Conservation (phyloP, 2,113 vertebrate genomes). For the Austrofundulus limnaeus region DNA sequence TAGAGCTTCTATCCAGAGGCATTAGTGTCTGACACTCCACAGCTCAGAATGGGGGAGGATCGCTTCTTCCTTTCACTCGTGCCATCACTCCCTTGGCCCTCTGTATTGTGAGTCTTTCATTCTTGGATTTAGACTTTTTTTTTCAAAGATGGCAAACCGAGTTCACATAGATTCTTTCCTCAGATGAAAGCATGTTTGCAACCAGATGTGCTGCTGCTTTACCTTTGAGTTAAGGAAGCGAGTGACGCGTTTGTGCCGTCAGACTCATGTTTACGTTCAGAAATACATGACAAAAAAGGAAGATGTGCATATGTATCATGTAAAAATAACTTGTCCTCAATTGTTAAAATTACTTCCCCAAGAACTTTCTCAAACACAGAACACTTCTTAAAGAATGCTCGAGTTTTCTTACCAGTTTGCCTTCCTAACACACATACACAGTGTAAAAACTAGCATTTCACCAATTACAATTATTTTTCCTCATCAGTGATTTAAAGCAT, state of each 20-base stretch:
- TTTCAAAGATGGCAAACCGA: constrained; percentile 47
- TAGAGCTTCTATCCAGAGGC: constrained; percentile 67
- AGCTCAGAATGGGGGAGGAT: constrained; percentile 55
- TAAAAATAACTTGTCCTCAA: constrained; percentile 38
- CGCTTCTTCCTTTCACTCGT: constrained; percentile 37
- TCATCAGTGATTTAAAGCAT: constrained; percentile 14
- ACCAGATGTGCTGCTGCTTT: constrained; percentile 26
- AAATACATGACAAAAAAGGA: neutral
- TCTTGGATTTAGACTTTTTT: constrained; percentile 35
- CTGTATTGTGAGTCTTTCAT: constrained; percentile 31
- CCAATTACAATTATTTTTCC: constrained; percentile 7
- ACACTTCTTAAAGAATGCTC: neutral
- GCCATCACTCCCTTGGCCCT: constrained; percentile 16
- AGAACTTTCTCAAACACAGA: neutral
- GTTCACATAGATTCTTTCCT: constrained; percentile 11
- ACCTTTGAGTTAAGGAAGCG: constrained; percentile 15
- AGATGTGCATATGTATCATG: constrained; percentile 3
- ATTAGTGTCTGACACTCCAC: constrained; percentile 72
- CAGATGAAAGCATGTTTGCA: constrained; percentile 17
- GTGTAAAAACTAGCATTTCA: constrained; percentile 18
- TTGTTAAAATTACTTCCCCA: constrained; percentile 2
- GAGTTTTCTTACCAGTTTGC: neutral
- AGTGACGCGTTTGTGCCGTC: constrained; percentile 11
- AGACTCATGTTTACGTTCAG: constrained; percentile 8
- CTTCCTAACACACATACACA: constrained; percentile 6